phyloP scores from a whole-genome alignment of 2,888 invertebrate species.

The Cheilosia impressa region DNA sequence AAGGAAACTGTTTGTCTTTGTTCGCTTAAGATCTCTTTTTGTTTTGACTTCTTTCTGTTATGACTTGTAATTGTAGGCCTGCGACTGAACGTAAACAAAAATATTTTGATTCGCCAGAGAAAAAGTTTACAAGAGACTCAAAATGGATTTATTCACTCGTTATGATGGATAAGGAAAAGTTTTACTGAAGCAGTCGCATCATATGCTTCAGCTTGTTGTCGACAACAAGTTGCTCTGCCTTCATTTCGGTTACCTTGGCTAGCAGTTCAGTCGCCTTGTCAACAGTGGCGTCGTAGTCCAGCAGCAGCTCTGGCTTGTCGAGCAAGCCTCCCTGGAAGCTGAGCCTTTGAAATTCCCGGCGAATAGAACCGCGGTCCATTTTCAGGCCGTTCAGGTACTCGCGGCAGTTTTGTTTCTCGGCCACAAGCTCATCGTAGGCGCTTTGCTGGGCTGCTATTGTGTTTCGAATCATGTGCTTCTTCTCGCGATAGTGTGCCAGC shows the following conservation, averaged over 20 bases:
- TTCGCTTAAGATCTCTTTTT: no score
- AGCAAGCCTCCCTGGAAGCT: conserved; percentile 79
- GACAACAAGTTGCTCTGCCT: conserved; percentile 14
- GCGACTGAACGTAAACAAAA: no score
- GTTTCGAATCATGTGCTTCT: conserved; percentile 76
- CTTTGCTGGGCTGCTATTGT: conserved; percentile 62
- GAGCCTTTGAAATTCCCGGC: conserved; percentile 76
- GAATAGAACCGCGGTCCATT: conserved; percentile 76
- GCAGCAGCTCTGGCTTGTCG: conserved; percentile 79
- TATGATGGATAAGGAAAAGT: not conserved
- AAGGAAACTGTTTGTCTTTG: no score
- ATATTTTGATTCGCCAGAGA: no score
- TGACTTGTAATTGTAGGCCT: no score
- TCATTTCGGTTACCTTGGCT: conserved; percentile 66
- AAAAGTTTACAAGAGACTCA: no score
- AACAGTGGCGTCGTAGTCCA: conserved; percentile 80
- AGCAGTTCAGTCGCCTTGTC: conserved; percentile 57
- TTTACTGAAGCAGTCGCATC: conserved; percentile 6
- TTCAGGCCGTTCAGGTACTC: conserved; percentile 77
- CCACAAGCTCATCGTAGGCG: conserved; percentile 57
- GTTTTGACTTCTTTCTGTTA: no score
- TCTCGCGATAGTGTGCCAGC: conserved; percentile 80
- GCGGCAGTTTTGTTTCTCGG: conserved; percentile 69
- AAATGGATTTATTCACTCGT: not conserved
- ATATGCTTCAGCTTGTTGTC: conserved; percentile 51